Evolutionary conservation across 2,113 vertebrate genomes (phyloP).

Genomic region (Macquaria ambigua): DNA sequence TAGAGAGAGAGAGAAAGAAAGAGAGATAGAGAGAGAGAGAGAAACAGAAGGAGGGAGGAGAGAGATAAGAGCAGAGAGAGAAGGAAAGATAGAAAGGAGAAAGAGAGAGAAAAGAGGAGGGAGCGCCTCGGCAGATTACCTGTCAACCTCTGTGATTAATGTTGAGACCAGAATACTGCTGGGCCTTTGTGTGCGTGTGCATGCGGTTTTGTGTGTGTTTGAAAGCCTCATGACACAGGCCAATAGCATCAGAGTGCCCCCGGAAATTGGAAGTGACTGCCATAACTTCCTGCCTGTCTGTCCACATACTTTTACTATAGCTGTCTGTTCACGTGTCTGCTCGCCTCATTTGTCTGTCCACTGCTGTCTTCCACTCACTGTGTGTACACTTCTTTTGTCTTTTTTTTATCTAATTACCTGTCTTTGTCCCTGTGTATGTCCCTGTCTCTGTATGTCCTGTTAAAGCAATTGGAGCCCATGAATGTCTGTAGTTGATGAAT

Average conservation of each 20-base stretch:
- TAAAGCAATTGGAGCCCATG: not conserved
- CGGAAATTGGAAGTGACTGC: slow-evolving; percentile 81
- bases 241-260: slow-evolving; percentile 61
- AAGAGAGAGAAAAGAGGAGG: slow-evolving; percentile 44
- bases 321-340: slow-evolving; percentile 29
- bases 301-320: slow-evolving; percentile 42
- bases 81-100: slow-evolving; percentile 27
- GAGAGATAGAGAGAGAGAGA: not conserved
- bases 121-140: slow-evolving; percentile 78
- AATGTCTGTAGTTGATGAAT: not conserved
- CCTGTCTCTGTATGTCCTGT: not conserved
- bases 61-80: slow-evolving; percentile 30
- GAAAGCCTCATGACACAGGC: slow-evolving; percentile 67
- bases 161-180: slow-evolving; percentile 73
- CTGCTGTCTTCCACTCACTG: not conserved
- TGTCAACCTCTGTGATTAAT: slow-evolving; percentile 85
- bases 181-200: slow-evolving; percentile 43
- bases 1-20: slow-evolving; percentile 10
- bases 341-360: slow-evolving; percentile 19
- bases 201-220: slow-evolving; percentile 44
- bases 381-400: not conserved
- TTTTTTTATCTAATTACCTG: not conserved
- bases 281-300: slow-evolving; percentile 72
- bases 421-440: not conserved
- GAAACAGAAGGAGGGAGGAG: slow-evolving; percentile 11